Percentiles rank a stretch among this genome's conserved stretches.
These are phyloP conservation scores for Dermatemys mawii DNA, from an alignment of 2,113 vertebrate species.

Conservation along the genomic window DNA sequence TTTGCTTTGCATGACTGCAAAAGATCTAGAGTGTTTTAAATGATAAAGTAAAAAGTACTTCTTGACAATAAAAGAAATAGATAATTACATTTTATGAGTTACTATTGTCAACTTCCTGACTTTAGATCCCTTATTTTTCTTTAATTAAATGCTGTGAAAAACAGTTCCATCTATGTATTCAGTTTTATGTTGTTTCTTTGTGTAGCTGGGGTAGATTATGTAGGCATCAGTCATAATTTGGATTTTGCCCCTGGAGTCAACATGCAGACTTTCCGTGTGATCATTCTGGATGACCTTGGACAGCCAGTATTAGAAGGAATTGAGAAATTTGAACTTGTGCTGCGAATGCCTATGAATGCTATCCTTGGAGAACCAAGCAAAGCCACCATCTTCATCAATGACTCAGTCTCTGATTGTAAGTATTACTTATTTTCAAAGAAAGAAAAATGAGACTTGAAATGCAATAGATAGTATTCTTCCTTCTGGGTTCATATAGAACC, in stretches of 20 bases:
- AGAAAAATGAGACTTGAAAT: neutral
- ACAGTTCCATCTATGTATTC: neutral
- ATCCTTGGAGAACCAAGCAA: slow-evolving; percentile 90
- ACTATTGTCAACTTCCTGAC: neutral
- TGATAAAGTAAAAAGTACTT: neutral
- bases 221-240: slow-evolving; percentile 92
- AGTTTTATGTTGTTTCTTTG: neutral
- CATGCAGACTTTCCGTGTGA: slow-evolving; percentile 87
- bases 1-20: neutral
- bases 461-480: neutral
- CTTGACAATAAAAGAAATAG: neutral
- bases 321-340: slow-evolving; percentile 90
- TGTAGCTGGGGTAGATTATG: slow-evolving; percentile 93
- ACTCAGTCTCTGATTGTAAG: slow-evolving; percentile 92
- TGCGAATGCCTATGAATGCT: slow-evolving; percentile 91
- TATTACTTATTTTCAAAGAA: neutral
- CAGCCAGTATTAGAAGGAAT: slow-evolving; percentile 90
- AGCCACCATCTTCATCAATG: slow-evolving; percentile 87
- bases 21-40: neutral
- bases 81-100: neutral
- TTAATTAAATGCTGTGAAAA: neutral
- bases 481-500: neutral
- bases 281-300: slow-evolving; percentile 93
- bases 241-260: slow-evolving; percentile 92
- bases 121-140: neutral